Evolutionary conservation across 2,113 vertebrate species (phyloP), one percentile per base, ranked within the genome.

Genomic region (Rhinoderma darwinii): DNA sequence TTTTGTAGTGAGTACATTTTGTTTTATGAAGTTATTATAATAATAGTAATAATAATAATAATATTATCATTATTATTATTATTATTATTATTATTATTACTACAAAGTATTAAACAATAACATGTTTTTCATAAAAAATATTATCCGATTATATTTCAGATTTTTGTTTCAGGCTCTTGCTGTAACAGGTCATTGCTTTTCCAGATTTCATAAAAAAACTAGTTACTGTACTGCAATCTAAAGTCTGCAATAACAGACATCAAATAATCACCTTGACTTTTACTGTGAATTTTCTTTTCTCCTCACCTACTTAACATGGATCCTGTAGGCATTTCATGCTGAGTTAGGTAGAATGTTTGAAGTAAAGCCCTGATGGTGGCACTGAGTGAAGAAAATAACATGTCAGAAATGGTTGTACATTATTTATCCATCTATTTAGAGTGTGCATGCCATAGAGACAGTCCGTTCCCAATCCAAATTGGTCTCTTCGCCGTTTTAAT

Each of bases 211-310:
- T 80, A 80, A n/a, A 37, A n/a, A 43, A 56, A 63, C 50, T 56
- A 79, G 32, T 56, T 39, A 59, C 35, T 63, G 17, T 39, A 59
- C 35, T 63, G 17, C 25, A 61, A 63, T 81, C 25, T 61, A 37
- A 81, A 61, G 35, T 8, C 54, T 61, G 22, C n/a, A 12, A 37
- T 1, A 43, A 61, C 37, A 63, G 54, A 81, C 50, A 63, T 81
- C 35, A 81, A 81, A 61, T 43, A 59, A 59, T 81, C 54, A 41
- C 78, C 77, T 80, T 80, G 32, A 59, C 77, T 80, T 80, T 61
- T n/a, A 70, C 32, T 70, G 66, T 43, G 78, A 39, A 81, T 81
- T 43, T 37, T 81, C 50, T 63, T 61, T 81, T 41, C 15, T 81
- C 54, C 39, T 61, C 59, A 81, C 54, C 78, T 63, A 59, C 54